Percentiles rank a stretch among this genome's conserved stretches.
Conservation (phyloP, 2,888 invertebrate species). For the Orthosia incerta region DNA sequence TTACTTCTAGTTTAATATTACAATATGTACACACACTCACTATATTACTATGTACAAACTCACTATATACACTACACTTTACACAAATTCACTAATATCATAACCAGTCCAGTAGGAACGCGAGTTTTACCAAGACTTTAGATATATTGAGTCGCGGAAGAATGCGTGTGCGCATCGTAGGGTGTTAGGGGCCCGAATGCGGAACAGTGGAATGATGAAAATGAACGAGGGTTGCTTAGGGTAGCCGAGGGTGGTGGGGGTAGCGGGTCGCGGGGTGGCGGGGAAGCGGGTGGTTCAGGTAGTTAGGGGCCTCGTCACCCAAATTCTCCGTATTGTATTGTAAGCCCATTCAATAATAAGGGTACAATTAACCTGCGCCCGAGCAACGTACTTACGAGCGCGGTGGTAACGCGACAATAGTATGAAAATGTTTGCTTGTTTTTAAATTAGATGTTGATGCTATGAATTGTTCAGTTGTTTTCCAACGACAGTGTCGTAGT, state of each 20-base stretch:
- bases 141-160: conserved; percentile 52
- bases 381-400: conserved; percentile 69
- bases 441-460: conserved; percentile 69
- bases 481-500: conserved; percentile 54
- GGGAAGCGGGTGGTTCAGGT: conserved; percentile 75
- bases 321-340: conserved; percentile 83
- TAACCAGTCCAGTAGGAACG: conserved; percentile 69
- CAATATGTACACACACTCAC: conserved; percentile 63
- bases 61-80: conserved; percentile 70
- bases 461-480: conserved; percentile 65
- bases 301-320: conserved; percentile 80
- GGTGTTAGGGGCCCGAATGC: conserved; percentile 79
- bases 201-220: conserved; percentile 53
- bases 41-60: conserved; percentile 71
- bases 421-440: conserved; percentile 72
- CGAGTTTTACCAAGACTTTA: conserved; percentile 57
- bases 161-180: conserved; percentile 82
- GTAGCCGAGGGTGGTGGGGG: conserved; percentile 14
- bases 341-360: conserved; percentile 74
- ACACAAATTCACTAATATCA: conserved; percentile 71
- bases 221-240: conserved; percentile 56
- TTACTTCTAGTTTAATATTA: conserved; percentile 52
- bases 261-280: too few species aligned
- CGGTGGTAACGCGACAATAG: conserved; percentile 66
- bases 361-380: conserved; percentile 69